A percentile compares a stretch with the other conserved stretches of the same genome.
Conservation (phyloP, 2,113 vertebrate genomes). For the Dicentrarchus labrax region DNA sequence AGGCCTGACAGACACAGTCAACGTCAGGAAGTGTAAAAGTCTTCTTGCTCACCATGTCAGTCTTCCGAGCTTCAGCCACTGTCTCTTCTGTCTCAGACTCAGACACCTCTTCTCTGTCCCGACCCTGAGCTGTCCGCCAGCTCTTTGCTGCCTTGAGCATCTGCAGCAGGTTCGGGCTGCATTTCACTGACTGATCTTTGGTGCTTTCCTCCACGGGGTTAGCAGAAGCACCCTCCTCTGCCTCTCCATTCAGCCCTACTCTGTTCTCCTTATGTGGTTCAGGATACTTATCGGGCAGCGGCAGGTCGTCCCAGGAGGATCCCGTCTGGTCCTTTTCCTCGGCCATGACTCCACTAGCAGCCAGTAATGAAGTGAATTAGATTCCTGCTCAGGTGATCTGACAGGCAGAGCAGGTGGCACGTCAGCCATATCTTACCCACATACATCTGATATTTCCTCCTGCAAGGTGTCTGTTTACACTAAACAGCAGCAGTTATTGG, state of each 20-base stretch:
- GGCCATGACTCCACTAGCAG: constrained; percentile 38
- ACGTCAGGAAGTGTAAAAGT: too few relatives aligned
- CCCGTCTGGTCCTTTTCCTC: constrained; percentile 38
- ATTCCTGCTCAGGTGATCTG: constrained; percentile 27
- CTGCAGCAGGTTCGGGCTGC: constrained; percentile 64
- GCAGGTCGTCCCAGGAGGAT: constrained; percentile 13
- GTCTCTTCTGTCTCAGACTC: not conserved
- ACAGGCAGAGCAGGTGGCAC: not conserved
- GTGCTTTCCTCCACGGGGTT: not conserved
- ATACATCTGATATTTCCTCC: constrained; percentile 43
- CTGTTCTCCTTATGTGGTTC: not conserved
- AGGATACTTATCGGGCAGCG: constrained; percentile 33
- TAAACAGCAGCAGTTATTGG: constrained; percentile 59
- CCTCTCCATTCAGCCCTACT: constrained; percentile 16
- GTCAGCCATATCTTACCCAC: constrained; percentile 31
- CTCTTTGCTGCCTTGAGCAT: constrained; percentile 79
- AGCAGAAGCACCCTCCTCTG: not conserved
- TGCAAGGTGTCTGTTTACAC: constrained; percentile 52
- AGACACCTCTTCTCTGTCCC: constrained; percentile 19
- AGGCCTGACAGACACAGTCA: too few relatives aligned
- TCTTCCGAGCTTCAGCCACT: constrained; percentile 64
- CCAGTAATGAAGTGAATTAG: constrained; percentile 12
- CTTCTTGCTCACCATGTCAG: constrained; percentile 74
- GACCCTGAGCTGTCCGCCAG: constrained; percentile 28
- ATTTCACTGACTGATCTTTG: constrained; percentile 22